phyloP scores from a whole-genome alignment of 2,113 vertebrate genomes.

The Crotalus tigris region DNA sequence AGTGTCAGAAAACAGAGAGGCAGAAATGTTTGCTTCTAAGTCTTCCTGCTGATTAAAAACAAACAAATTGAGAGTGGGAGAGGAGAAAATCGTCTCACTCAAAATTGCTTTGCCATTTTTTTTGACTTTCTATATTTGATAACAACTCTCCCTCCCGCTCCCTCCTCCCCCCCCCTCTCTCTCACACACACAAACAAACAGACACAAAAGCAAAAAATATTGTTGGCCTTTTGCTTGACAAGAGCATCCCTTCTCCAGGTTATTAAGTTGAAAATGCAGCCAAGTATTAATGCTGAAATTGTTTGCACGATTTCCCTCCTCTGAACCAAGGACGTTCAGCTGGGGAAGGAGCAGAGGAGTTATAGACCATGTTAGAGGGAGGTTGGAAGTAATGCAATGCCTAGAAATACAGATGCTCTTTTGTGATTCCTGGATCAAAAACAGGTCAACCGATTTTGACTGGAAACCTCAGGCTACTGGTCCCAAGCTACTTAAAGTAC shows the following conservation, averaged over 20 bases:
- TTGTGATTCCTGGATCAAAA: conserved; percentile 34
- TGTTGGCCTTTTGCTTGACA: conserved; percentile 62
- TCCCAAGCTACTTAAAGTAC: conserved; percentile 25
- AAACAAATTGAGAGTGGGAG: conserved; percentile 34
- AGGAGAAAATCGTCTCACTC: conserved; percentile 20
- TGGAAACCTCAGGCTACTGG: conserved; percentile 20
- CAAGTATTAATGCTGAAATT: conserved; percentile 53
- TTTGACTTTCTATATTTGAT: conserved; percentile 55
- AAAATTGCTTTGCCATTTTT: conserved; percentile 32
- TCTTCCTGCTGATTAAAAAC: conserved; percentile 46
- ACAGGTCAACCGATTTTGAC: conserved; percentile 34
- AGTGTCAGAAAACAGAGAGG: conserved; percentile 29
- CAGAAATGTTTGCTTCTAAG: conserved; percentile 44
- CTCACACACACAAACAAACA: neutral
- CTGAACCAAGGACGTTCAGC: conserved; percentile 27
- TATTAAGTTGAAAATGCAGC: conserved; percentile 59
- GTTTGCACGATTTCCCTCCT: conserved; percentile 46
- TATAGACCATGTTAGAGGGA: conserved; percentile 7
- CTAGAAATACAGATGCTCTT: neutral
- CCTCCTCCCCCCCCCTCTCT: neutral
- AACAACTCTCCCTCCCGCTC: conserved; percentile 22
- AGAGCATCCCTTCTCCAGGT: conserved; percentile 48
- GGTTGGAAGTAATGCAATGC: neutral
- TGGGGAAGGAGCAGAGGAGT: neutral
- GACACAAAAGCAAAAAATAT: conserved; percentile 37